Conservation (phyloP, 2,797 vertebrate genomes). For the Siniperca obscura region DNA sequence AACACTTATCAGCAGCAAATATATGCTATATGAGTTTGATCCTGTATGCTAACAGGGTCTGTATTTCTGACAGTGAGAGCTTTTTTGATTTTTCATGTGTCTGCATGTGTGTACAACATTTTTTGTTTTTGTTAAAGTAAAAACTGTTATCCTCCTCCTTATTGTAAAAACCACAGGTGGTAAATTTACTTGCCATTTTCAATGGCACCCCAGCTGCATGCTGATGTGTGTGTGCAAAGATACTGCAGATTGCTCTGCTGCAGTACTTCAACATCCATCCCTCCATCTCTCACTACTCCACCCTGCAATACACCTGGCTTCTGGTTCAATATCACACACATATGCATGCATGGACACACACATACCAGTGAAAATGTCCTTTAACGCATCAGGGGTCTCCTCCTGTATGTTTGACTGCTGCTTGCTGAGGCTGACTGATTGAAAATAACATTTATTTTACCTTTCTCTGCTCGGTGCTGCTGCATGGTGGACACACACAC, state of each 20-base stretch:
- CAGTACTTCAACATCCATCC: slow-evolving; percentile 10
- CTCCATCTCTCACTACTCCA: slow-evolving; percentile 5
- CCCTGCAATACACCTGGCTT: slow-evolving; percentile 20
- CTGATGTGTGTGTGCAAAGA: neutral
- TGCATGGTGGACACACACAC: slow-evolving; percentile 16
- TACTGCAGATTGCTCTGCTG: slow-evolving; percentile 23
- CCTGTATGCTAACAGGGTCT: neutral
- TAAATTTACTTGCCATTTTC: neutral
- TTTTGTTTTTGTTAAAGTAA: neutral
- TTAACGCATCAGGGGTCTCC: slow-evolving; percentile 49
- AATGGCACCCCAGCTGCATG: slow-evolving; percentile 1
- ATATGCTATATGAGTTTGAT: neutral
- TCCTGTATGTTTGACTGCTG: slow-evolving; percentile 34
- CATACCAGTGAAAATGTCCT: slow-evolving; percentile 34
- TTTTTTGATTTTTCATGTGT: neutral
- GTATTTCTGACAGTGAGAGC: neutral
- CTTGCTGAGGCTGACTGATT: slow-evolving; percentile 56
- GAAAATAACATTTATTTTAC: slow-evolving; percentile 59
- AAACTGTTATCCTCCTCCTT: too few species aligned
- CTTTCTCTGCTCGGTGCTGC: slow-evolving; percentile 22
- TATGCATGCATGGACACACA: slow-evolving; percentile 7
- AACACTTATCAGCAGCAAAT: neutral
- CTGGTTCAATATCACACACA: slow-evolving; percentile 12
- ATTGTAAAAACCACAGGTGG: neutral
- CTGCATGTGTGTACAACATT: neutral